Base-by-base conservation (phyloP, 2,113 vertebrate species). In the Chloroceryle aenea region DNA sequence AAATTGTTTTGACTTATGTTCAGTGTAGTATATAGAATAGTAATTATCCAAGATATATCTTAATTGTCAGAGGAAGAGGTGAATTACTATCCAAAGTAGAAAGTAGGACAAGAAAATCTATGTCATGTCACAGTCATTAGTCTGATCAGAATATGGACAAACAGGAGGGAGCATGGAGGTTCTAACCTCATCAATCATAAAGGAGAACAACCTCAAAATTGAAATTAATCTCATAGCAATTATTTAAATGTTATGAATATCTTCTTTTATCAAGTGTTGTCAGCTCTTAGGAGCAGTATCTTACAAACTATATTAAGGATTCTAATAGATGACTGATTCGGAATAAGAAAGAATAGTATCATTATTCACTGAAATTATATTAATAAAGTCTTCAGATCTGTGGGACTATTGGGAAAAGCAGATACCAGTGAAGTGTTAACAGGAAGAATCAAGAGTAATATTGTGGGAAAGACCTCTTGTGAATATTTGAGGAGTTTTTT, bases 1-100 rank as follows among this genome's bases (percentile, higher is more conserved):
- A 95, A 95, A 90, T 96, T 90, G 69, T 95, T 96, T 89, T 96
- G 89, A 95, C 91, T 94, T 93, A 91, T 40, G 66, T 88, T 87
- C 82, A 93, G 30, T 85, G 79, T 92, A 94, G 78, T 95, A 92
- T 94, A 88, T n/a, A 81, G 89, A 90, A 91, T 53, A 91, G 63
- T 66, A 93, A 90, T 95, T 94, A 87, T 95, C 76, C 58, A 85
- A 85, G 71, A 76, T 87, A 58, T 62, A 74, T 89, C 68, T 91
- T 93, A 94, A 91, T 95, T 88, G 76, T 85, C 10, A 23, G 83
- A 94, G 63, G 87, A 92, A 81, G 71, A 89, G 73, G 52, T 95
- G 87, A 96, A 94, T 94, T 95, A 26, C 59, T 68, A 30, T 50
- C 64, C 59, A 55, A 85, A 76, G 34, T 27, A 86, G 47, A 93